phyloP scores from a whole-genome alignment of 2,888 invertebrate species.

The Seira ritae region DNA sequence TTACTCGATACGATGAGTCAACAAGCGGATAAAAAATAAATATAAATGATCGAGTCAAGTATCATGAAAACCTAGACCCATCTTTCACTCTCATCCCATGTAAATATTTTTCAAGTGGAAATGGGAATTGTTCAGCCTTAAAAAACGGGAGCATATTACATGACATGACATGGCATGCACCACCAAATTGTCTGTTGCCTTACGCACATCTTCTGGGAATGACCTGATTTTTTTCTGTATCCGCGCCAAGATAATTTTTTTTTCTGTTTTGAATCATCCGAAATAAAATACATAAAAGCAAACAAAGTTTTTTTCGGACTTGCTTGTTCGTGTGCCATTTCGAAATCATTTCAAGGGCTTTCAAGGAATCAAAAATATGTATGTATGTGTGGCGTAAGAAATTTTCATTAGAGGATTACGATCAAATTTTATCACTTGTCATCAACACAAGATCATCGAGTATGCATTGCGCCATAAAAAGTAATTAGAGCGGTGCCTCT shows the following conservation, averaged over 20 bases:
- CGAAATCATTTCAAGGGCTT: slow-evolving; percentile 38
- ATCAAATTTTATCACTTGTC: neutral
- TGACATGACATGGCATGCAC: slow-evolving; percentile 44
- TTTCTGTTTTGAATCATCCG: too few relatives aligned
- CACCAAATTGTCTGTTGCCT: slow-evolving; percentile 55
- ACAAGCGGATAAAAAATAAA: neutral
- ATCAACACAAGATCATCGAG: too few relatives aligned
- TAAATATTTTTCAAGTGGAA: neutral
- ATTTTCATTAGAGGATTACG: neutral
- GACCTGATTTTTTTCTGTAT: slow-evolving; percentile 54
- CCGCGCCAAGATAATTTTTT: neutral
- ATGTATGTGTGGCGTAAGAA: too few relatives aligned
- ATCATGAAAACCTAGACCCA: slow-evolving; percentile 50
- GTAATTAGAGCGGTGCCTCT: neutral
- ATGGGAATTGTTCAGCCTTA: neutral
- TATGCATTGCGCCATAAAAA: slow-evolving; percentile 2
- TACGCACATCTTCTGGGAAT: slow-evolving; percentile 60
- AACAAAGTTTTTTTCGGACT: too few relatives aligned
- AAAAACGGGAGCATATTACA: slow-evolving; percentile 1
- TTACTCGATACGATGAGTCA: neutral
- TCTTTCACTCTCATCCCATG: slow-evolving; percentile 32
- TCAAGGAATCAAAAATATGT: neutral
- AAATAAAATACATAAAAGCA: too few relatives aligned
- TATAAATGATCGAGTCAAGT: neutral
- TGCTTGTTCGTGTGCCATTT: neutral